Conservation (phyloP, 2,797 vertebrate genomes). For the Cichlasoma orientale region DNA sequence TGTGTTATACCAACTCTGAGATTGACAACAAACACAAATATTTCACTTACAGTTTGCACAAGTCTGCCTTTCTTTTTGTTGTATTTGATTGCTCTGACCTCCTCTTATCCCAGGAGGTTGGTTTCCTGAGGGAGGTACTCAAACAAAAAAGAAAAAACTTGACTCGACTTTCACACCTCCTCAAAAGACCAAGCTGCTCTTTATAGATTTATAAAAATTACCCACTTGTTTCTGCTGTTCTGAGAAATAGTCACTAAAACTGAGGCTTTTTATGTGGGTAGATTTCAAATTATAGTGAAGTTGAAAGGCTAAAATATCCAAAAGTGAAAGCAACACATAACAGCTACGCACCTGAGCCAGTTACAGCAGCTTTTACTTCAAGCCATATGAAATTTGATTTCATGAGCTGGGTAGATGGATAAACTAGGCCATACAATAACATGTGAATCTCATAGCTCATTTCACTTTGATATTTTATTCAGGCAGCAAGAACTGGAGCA, state of each 20-base stretch:
- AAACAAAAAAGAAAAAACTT: not conserved
- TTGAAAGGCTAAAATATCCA: constrained; percentile 13
- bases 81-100: constrained; percentile 21
- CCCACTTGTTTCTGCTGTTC: constrained; percentile 6
- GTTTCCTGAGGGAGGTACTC: constrained; percentile 15
- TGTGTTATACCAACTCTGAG: not conserved
- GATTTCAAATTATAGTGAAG: constrained; percentile 1
- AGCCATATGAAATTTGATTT: constrained; percentile 41
- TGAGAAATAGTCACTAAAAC: constrained; percentile 1
- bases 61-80: not conserved
- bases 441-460: constrained; percentile 27
- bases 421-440: constrained; percentile 49
- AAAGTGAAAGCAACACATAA: constrained; percentile 6
- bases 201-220: constrained; percentile 7
- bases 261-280: not conserved
- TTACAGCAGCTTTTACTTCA: not conserved
- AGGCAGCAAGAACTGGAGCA: constrained; percentile 45
- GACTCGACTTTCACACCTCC: not conserved
- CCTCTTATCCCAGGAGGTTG: not conserved
- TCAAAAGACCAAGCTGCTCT: not conserved
- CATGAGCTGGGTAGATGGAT: constrained; percentile 8
- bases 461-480: constrained; percentile 43
- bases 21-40: constrained; percentile 8
- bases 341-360: constrained; percentile 46
- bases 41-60: constrained; percentile 28